Conservation (phyloP, 2,797 vertebrate species). For the Astyanax mexicanus region DNA sequence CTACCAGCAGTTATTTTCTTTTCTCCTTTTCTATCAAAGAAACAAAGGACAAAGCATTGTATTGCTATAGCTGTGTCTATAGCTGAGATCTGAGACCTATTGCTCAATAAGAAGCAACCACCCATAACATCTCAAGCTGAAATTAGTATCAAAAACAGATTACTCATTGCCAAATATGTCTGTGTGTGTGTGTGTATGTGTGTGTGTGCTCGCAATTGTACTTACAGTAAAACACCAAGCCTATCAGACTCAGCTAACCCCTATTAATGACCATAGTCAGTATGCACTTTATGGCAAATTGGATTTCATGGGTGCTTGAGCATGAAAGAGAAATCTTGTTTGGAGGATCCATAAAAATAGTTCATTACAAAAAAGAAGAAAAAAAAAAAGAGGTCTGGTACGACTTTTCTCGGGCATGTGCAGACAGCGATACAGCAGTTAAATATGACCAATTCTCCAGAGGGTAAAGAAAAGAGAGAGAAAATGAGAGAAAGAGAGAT, state of each 20-base stretch:
- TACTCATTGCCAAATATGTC: no score
- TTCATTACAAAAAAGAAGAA: constrained; percentile 72
- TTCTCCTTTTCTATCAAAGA: constrained; percentile 64
- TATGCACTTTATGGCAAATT: constrained; percentile 65
- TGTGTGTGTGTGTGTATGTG: no score
- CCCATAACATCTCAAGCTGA: not conserved
- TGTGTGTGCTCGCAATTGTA: not conserved
- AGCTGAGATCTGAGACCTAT: constrained; percentile 18
- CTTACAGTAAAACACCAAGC: constrained; percentile 38
- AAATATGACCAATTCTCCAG: constrained; percentile 66
- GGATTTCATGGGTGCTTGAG: constrained; percentile 75
- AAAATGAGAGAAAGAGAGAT: not conserved
- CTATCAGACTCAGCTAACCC: constrained; percentile 51
- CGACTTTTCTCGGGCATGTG: constrained; percentile 56
- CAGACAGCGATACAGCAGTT: constrained; percentile 68
- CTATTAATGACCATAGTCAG: constrained; percentile 64
- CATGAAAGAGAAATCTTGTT: constrained; percentile 77
- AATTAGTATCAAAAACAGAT: no score
- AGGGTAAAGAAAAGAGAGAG: constrained; percentile 30
- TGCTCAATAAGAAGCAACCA: not conserved
- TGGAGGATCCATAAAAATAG: constrained; percentile 77
- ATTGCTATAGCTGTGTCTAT: not conserved
- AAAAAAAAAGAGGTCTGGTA: constrained; percentile 53
- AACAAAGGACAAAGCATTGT: constrained; percentile 26
- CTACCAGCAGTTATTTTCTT: constrained; percentile 60